These are phyloP conservation scores for Rotaria sp. DNA, from an alignment of 2,888 invertebrate genomes.

Conservation along the genomic window DNA sequence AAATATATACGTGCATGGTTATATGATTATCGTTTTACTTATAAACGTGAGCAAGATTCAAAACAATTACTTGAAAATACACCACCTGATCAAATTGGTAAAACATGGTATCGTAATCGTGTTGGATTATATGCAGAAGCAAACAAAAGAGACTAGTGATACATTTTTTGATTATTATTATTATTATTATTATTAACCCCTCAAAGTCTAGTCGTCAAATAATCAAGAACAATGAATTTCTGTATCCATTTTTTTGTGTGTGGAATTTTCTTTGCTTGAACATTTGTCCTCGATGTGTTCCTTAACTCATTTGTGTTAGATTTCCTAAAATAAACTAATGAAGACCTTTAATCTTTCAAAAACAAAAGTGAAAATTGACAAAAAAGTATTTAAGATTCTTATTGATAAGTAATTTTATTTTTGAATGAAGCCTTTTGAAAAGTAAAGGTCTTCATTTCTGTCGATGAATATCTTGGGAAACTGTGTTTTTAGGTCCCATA, in stretches of 20 bases:
- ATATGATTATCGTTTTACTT: constrained; percentile 23
- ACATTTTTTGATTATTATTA: neutral
- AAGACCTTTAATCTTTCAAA: neutral
- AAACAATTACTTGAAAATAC: neutral
- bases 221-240: neutral
- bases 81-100: neutral
- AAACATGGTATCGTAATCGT: neutral
- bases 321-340: neutral
- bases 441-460: no score
- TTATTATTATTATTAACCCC: neutral
- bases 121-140: neutral
- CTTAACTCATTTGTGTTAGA: neutral
- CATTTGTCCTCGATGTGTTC: neutral
- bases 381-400: no score
- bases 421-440: no score
- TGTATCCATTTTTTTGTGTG: neutral
- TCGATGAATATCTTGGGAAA: no score
- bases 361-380: no score
- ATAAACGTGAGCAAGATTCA: constrained; percentile 8
- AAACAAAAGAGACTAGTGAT: neutral
- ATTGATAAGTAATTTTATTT: no score
- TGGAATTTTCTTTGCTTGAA: neutral
- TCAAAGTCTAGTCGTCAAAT: neutral
- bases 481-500: no score
- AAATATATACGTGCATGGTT: neutral